phyloP scores from a whole-genome alignment of 2,113 vertebrate genomes.

The Istiophorus platypterus region DNA sequence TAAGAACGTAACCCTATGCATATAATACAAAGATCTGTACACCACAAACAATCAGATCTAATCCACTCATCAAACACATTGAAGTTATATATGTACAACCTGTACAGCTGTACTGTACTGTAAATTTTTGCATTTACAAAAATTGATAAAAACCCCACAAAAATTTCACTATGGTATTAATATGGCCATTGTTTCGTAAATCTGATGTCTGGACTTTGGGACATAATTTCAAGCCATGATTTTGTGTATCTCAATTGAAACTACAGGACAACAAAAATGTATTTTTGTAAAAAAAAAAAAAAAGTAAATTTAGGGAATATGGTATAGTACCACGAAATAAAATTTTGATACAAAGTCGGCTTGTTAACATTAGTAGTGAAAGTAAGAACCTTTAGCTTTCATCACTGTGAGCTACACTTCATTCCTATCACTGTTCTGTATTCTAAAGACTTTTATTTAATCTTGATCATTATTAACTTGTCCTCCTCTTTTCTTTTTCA shows the following conservation, averaged over 20 bases:
- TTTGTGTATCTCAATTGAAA: background rate
- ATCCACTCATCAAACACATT: conserved; percentile 3
- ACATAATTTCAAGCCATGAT: background rate
- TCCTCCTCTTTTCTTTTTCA: conserved; percentile 30
- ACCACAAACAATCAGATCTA: background rate
- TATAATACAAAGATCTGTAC: background rate
- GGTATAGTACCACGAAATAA: background rate
- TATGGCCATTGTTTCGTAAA: conserved; percentile 4
- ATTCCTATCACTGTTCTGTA: background rate
- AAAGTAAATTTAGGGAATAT: background rate
- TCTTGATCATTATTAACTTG: conserved; percentile 6
- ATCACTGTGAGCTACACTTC: conserved; percentile 1
- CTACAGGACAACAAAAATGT: no score
- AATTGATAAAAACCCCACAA: conserved; percentile 2
- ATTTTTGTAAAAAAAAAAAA: no score
- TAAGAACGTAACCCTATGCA: background rate
- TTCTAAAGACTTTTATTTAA: background rate
- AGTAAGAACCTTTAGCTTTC: background rate
- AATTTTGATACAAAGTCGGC: background rate
- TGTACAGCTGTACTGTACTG: no score
- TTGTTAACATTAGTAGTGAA: background rate
- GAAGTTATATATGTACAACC: background rate
- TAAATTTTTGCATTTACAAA: conserved; percentile 35
- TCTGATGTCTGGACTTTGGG: background rate
- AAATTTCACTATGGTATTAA: conserved; percentile 10